These are phyloP conservation scores for Brenthis hecate DNA, from an alignment of 2,888 invertebrate species.

Conservation along the genomic window DNA sequence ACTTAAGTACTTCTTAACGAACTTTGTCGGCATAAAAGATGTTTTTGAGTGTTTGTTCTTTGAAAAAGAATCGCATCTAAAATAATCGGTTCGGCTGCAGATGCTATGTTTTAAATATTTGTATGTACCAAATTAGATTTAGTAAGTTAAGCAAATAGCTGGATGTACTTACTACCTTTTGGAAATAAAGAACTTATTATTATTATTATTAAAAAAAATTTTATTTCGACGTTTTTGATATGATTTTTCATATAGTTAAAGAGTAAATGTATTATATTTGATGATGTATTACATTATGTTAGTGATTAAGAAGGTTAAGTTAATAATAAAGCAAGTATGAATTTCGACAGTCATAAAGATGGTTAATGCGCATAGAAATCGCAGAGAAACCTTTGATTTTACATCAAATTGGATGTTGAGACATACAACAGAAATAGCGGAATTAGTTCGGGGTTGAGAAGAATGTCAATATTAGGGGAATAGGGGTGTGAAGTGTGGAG, in stretches of 20 bases:
- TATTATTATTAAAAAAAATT: too few relatives aligned
- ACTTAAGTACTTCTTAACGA: constrained; percentile 56
- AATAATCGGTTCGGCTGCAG: too few relatives aligned
- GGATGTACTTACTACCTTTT: too few relatives aligned
- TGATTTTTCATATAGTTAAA: not conserved
- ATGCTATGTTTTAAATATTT: too few relatives aligned
- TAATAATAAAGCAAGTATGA: not conserved
- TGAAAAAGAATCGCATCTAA: constrained; percentile 7
- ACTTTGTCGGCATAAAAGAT: constrained; percentile 49
- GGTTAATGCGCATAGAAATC: too few relatives aligned
- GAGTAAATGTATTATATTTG: too few relatives aligned
- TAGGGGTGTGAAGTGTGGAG: constrained; percentile 52
- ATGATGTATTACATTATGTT: not conserved
- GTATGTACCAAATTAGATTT: too few relatives aligned
- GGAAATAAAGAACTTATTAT: too few relatives aligned
- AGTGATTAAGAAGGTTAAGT: not conserved
- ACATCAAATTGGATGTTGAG: constrained; percentile 64
- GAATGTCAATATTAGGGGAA: constrained; percentile 74
- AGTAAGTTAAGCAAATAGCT: too few relatives aligned
- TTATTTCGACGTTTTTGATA: not conserved
- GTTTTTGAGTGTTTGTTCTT: constrained; percentile 17
- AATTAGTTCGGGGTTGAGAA: constrained; percentile 73
- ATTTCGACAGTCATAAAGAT: too few relatives aligned
- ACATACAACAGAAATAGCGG: constrained; percentile 53
- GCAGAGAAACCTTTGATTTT: constrained; percentile 44